Base-by-base conservation (phyloP, 2,797 vertebrate genomes). In the Furcifer pardalis region DNA sequence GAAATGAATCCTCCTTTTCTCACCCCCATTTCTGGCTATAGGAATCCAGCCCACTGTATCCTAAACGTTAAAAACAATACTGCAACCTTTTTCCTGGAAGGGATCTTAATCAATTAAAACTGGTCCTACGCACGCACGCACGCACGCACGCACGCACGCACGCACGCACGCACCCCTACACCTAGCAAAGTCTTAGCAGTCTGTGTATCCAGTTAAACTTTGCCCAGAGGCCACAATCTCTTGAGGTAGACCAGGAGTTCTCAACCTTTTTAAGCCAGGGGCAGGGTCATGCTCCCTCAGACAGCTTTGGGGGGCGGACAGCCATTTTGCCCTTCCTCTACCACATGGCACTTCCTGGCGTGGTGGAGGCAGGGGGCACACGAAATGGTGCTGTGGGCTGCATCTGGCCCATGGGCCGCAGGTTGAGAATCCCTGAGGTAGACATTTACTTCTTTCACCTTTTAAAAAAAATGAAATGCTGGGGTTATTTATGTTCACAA, bases 71-170 rank as follows among this genome's bases (percentile, higher is more conserved):
- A 69, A 81, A 84, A 63, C 17, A 81, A 52, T 32, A 52, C 42
- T 42, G 30, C 23, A 25, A 21, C 63, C 77, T 69, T 77, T 27
- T 6, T n/a, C 27, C 7, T 82, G 19, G 74, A 71, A 82, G 12
- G 74, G 85, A 82, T 49, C 37, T 60, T 76, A 66, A 10, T 40
- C 77, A 85, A 88, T 87, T 79, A 79, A 82, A 23, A 89, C 19
- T 69, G 44, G 52, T 71, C 27, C 90, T 66, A 81, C 10, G 30
- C 37, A 2, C 83, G 52, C n/a, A 85, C 81, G 62, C 88, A 90
- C 77, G 77, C 83, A 59, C 42, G 46, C 27, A 83, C 66, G 59
- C 1, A 0, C 84, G 88, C 62, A 83, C 90, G 89, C 84, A 90
- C 77, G 77, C 83, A 59, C 42, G 46, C 27, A 83, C 66, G 59